Evolutionary conservation across 2,797 vertebrate genomes (phyloP), one percentile per base, ranked within the genome.

Genomic region (Nothura maculosa): DNA sequence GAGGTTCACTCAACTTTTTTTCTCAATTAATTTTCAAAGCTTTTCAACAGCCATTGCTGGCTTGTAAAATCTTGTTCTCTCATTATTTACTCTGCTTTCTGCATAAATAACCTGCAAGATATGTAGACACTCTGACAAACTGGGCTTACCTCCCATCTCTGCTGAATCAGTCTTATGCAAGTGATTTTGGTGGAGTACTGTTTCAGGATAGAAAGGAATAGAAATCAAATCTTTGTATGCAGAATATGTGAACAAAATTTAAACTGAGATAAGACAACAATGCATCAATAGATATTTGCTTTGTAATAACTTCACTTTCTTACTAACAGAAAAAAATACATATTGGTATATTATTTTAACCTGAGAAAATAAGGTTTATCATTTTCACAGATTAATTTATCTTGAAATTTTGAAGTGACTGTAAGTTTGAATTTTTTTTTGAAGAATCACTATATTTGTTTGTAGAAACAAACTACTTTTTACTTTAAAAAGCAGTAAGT

Each of bases 11-110:
- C 45, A 85, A 3, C 4, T 40, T 76, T 87, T 87, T 85, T 89
- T 47, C 45, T 60, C 76, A 94, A 77, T 95, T 96, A 85, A 89
- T 96, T 97, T 95, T 94, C 79, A 93, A 93, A 92, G 79, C 30
- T 93, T 83, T 93, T 48, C 52, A 79, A 30, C 63, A 69, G 12
- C 32, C 2, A 1, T 43, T 87, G 32, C 78, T 90, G 36, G 55
- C 61, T 68, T 92, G 83, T 95, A 91, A 89, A 47, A 91, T 91
- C 50, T 93, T 90, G 30, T 76, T 69, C 79, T 76, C 28, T 73
- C 32, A n/a, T 70, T 94, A 58, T 63, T 91, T 86, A 47, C 47
- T 80, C 28, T 78, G 47, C n/a, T 17, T 9, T 62, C n/a, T 92
- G 43, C 11, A 2, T 67, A 27, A 74, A 54, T 64, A 85, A 54